These are phyloP conservation scores for Alloplasta piceator DNA, from an alignment of 2,888 invertebrate genomes.

Conservation along the genomic window DNA sequence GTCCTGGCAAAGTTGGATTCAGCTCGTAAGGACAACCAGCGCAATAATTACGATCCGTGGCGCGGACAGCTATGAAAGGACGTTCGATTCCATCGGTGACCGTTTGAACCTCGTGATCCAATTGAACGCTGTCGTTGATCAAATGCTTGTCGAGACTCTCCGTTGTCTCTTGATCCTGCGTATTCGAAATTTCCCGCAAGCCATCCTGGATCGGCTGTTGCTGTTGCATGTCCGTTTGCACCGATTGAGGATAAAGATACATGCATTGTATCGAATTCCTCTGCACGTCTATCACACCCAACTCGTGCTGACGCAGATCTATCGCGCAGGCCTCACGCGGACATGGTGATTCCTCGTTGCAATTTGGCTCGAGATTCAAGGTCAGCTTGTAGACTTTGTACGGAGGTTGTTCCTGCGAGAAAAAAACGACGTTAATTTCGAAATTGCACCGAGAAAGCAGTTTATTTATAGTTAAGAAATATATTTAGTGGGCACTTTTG, in stretches of 20 bases:
- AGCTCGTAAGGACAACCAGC: constrained; percentile 81
- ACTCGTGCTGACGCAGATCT: constrained; percentile 74
- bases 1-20: constrained; percentile 78
- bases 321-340: constrained; percentile 77
- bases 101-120: constrained; percentile 78
- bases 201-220: constrained; percentile 60
- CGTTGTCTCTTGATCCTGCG: constrained; percentile 69
- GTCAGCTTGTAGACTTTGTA: constrained; percentile 75
- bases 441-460: too few species aligned
- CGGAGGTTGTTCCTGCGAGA: constrained; percentile 73
- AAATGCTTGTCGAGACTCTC: constrained; percentile 74
- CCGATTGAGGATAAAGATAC: constrained; percentile 72
- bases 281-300: constrained; percentile 72
- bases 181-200: constrained; percentile 51
- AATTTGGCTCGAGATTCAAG: constrained; percentile 76
- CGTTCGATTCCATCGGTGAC: constrained; percentile 75
- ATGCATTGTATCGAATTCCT: constrained; percentile 77
- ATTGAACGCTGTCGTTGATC: constrained; percentile 68
- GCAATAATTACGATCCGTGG: constrained; percentile 75
- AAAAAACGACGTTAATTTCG: constrained; percentile 26
- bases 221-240: constrained; percentile 65
- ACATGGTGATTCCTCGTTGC: constrained; percentile 73
- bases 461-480: too few species aligned
- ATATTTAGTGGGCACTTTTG: too few species aligned
- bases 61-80: constrained; percentile 78